These are phyloP conservation scores for Eunapius fragilis DNA, from an alignment of 37 sponge, comb jelly and placozoan species.

Conservation along the genomic window DNA sequence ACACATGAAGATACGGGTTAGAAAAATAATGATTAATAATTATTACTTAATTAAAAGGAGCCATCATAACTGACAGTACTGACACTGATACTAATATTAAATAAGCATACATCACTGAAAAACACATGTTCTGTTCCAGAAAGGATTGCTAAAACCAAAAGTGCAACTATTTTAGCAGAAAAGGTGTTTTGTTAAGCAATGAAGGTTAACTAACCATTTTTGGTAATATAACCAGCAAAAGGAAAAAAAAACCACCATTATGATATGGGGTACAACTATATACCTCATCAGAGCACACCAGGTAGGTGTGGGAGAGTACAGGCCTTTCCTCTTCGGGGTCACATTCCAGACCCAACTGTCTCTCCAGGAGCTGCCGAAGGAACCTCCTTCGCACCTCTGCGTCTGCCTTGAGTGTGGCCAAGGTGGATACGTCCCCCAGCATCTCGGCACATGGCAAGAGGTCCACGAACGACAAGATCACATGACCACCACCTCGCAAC, in stretches of 20 bases:
- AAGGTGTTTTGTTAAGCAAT: no score
- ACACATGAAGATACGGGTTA: neutral
- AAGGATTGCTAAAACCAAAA: no score
- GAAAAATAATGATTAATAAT: no score
- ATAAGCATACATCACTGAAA: no score
- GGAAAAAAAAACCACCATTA: neutral
- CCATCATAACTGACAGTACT: no score
- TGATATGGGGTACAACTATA: no score
- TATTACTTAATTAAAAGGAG: no score
- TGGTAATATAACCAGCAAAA: neutral
- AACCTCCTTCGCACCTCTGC: neutral
- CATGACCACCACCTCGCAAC: slow-evolving; percentile 8
- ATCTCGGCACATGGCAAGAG: slow-evolving; percentile 13
- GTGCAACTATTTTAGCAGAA: no score
- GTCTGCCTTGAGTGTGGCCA: slow-evolving; percentile 20
- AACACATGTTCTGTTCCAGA: no score
- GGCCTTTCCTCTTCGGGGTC: slow-evolving; percentile 11
- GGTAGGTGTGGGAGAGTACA: slow-evolving; percentile 23
- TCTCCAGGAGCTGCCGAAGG: slow-evolving; percentile 9
- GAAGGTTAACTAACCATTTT: neutral
- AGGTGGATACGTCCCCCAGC: neutral
- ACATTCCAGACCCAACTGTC: slow-evolving; percentile 35
- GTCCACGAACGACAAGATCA: slow-evolving; percentile 46
- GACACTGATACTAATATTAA: no score
- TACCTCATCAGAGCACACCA: slow-evolving; percentile 40